A percentile compares a stretch with the other conserved stretches of the same genome.
phyloP scores from a whole-genome alignment of 2,113 vertebrate species.

The Willisornis vidua region DNA sequence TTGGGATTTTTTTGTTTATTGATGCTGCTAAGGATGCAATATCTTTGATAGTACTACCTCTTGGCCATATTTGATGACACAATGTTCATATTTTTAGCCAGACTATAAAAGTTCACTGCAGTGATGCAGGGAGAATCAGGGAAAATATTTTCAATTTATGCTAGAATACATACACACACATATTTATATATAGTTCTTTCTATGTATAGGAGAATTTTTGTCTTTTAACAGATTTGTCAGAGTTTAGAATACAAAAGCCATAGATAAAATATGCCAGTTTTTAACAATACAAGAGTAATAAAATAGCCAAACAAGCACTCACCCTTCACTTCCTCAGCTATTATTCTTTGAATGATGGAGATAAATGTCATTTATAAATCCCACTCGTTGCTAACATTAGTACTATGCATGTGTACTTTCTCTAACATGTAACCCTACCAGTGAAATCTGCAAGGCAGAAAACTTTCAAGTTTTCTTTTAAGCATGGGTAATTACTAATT shows the following conservation, averaged over 20 bases:
- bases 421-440: conserved; percentile 54
- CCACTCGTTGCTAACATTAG: conserved; percentile 64
- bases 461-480: conserved; percentile 41
- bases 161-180: background rate
- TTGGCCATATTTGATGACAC: background rate
- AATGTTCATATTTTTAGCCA: background rate
- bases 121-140: background rate
- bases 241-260: background rate
- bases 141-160: background rate
- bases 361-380: conserved; percentile 61
- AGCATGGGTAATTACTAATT: conserved; percentile 41
- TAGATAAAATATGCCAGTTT: background rate
- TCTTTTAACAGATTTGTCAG: background rate
- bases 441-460: conserved; percentile 48
- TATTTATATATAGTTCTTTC: background rate
- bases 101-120: background rate
- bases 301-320: conserved; percentile 25
- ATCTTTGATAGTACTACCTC: background rate
- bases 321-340: conserved; percentile 11
- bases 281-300: background rate
- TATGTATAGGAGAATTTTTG: background rate
- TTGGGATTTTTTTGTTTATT: background rate
- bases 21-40: background rate
- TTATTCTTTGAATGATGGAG: conserved; percentile 24
- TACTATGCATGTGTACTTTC: conserved; percentile 46